These are phyloP conservation scores for Pseudomugil gertrudae DNA, from an alignment of 2,797 vertebrate species.

Conservation along the genomic window DNA sequence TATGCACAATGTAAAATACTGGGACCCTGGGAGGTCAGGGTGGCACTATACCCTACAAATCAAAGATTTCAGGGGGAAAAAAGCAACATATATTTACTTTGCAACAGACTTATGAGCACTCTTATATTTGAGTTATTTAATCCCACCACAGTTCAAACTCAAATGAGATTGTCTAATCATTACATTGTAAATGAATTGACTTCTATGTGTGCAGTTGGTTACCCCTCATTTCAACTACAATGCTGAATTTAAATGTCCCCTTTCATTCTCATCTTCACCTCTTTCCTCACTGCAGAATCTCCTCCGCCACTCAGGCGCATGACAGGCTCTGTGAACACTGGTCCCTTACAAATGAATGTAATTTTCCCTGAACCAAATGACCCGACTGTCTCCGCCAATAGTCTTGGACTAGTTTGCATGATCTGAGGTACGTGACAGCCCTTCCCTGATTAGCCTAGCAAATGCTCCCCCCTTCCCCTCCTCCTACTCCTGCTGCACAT, in stretches of 20 bases:
- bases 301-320: slow-evolving; percentile 30
- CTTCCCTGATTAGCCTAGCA: slow-evolving; percentile 45
- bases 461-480: slow-evolving; percentile 32
- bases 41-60: neutral
- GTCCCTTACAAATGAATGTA: slow-evolving; percentile 53
- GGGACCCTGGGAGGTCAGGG: neutral
- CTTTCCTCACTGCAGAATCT: slow-evolving; percentile 8
- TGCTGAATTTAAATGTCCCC: neutral
- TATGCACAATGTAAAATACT: neutral
- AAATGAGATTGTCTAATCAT: neutral
- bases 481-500: slow-evolving; percentile 30
- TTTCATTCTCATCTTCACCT: neutral
- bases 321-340: slow-evolving; percentile 32
- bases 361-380: slow-evolving; percentile 59
- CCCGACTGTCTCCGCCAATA: slow-evolving; percentile 42
- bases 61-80: slow-evolving; percentile 1
- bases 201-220: neutral
- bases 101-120: neutral
- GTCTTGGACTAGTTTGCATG: slow-evolving; percentile 42
- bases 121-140: neutral
- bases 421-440: slow-evolving; percentile 48
- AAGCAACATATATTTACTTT: neutral
- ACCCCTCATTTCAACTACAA: neutral
- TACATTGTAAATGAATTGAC: neutral
- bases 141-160: slow-evolving; percentile 2